Evolutionary conservation across 2,797 vertebrate species (phyloP), one percentile per base, ranked within the genome.

Genomic region (Columba guinea): DNA sequence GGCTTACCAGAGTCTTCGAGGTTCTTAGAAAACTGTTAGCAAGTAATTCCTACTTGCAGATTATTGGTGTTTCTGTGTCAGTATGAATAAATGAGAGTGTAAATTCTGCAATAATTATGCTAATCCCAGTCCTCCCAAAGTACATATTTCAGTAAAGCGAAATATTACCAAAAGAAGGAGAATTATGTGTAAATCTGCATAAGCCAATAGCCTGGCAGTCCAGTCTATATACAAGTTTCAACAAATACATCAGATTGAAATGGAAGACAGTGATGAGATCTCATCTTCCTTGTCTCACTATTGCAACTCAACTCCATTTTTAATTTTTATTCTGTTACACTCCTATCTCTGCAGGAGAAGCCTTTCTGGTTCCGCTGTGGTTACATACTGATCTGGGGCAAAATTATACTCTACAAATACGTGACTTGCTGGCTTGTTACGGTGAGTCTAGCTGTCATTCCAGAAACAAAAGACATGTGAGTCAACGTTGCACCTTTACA

Each of bases 381-480:
- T 87, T 99, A 99, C 96, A 99, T 99, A 89, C 90, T 99, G 88
- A 78, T 99, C 52, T 99, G 99, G 99, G 98, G 98, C 77, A 99
- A 99, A 98, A 88, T 99, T 32, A 98, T 98, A 90, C 98, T 99
- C 90, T 99, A 99, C 97, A 99, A 99, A 97, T 99, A 99, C 2
- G 99, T 99, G 95, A 99, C 98, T 97, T 99, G 99, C 97, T 99
- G 99, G 99, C 98, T 99, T 59, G 99, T 99, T 92, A 99, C 99
- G 93, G 99, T 99, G 96, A 99, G 99, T 98, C 63, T 70, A 28
- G 49, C 67, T 76, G 41, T 64, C 2, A 0, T 80, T 76, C 70
- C 75, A 86, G 80, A 82, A 77, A 60, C 34, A 35, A 79, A 89
- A 84, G 76, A 58, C 60, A 84, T 77, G 93, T 11, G 44, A 91